Evolutionary conservation across 2,113 vertebrate genomes (phyloP).

Genomic region (Formicarius rufipectus): DNA sequence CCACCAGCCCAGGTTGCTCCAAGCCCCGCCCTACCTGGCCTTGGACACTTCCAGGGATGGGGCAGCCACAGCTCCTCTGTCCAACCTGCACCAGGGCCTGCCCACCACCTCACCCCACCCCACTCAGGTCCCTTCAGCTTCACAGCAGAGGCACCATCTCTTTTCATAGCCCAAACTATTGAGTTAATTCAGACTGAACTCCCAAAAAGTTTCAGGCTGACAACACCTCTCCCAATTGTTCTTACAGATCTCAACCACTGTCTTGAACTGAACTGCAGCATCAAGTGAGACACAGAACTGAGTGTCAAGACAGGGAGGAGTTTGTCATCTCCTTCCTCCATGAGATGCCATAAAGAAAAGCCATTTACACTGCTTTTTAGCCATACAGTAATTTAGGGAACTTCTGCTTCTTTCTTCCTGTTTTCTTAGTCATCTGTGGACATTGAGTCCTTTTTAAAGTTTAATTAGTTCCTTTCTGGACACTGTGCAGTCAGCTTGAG

Average conservation of each 20-base stretch:
- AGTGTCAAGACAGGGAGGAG: not conserved
- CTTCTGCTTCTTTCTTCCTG: not conserved
- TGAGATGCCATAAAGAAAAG: not conserved
- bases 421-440: not conserved
- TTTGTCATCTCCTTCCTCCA: not conserved
- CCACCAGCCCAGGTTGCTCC: not conserved
- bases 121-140: not conserved
- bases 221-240: not conserved
- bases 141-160: not conserved
- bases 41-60: not conserved
- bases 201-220: accelerated
- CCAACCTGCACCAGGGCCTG: not conserved
- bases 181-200: not conserved
- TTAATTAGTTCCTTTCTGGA: not conserved
- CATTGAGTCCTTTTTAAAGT: not conserved
- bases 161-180: not conserved
- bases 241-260: not conserved
- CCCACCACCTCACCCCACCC: not conserved
- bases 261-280: not conserved
- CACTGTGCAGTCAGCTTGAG: not conserved
- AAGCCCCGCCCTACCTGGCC: not conserved
- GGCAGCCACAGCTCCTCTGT: not conserved
- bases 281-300: no score
- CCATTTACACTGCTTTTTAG: not conserved
- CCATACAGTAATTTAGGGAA: not conserved